Percentiles rank a stretch among this genome's conserved stretches.
Evolutionary conservation across 2,113 vertebrate species (phyloP).

Genomic region (Prochilodus magdalenae): DNA sequence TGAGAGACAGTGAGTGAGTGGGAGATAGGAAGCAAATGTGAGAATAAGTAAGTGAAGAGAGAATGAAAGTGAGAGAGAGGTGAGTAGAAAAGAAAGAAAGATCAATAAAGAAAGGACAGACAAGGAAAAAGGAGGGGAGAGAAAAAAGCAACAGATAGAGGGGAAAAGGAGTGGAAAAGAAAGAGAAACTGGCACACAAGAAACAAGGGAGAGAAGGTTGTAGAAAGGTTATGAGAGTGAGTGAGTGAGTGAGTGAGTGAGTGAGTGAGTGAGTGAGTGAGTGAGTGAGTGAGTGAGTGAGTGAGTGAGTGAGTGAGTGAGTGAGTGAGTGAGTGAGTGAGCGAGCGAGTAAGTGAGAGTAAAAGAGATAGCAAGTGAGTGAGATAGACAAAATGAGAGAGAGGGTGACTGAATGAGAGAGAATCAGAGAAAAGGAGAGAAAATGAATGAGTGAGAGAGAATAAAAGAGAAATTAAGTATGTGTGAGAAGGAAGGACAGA

Average conservation of each 20-base stretch:
- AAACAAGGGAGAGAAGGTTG: not conserved
- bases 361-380: not conserved
- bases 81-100: not conserved
- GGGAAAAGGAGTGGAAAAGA: not conserved
- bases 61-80: not conserved
- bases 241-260: not conserved
- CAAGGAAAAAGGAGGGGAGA: not conserved
- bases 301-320: not conserved
- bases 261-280: not conserved
- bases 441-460: not conserved
- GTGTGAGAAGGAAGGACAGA: too few species aligned
- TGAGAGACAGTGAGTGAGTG: not conserved
- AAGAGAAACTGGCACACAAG: not conserved
- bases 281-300: not conserved
- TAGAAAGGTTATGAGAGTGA: not conserved
- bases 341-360: constrained; percentile 4
- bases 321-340: not conserved
- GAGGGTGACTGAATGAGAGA: not conserved
- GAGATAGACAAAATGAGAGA: too few species aligned
- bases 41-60: too few species aligned
- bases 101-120: not conserved
- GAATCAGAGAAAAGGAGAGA: not conserved
- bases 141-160: not conserved
- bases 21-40: too few species aligned
- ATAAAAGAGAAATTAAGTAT: not conserved